Evolutionary conservation across 2,113 vertebrate genomes (phyloP).

Genomic region (Sminthopsis crassicaudata): DNA sequence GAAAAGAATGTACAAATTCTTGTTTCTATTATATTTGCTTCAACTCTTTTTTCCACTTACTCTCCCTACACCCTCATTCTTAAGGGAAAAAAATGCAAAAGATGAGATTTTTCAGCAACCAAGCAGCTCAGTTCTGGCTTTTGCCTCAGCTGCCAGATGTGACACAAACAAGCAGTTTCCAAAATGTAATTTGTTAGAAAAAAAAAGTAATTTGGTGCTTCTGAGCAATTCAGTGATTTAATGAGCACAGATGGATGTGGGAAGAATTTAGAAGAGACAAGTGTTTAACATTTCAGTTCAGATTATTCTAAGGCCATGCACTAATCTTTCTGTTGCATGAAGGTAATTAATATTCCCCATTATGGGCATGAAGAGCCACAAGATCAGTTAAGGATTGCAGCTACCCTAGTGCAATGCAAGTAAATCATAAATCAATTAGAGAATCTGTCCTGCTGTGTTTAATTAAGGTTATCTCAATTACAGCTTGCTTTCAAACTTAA

Average conservation of each 20-base stretch:
- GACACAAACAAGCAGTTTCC: conserved; percentile 80
- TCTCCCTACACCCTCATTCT: neutral
- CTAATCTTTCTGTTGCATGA: conserved; percentile 75
- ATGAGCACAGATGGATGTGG: conserved; percentile 82
- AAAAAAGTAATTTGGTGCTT: conserved; percentile 79
- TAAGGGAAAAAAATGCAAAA: conserved; percentile 4
- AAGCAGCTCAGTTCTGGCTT: conserved; percentile 48
- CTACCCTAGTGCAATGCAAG: conserved; percentile 63
- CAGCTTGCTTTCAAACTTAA: conserved; percentile 71
- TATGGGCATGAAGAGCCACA: conserved; percentile 71
- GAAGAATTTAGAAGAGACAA: conserved; percentile 78
- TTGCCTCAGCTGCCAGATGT: conserved; percentile 77
- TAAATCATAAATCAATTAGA: conserved; percentile 77
- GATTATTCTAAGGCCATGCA: conserved; percentile 78
- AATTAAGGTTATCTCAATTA: conserved; percentile 79
- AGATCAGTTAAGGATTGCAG: conserved; percentile 72
- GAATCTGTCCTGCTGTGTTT: conserved; percentile 72
- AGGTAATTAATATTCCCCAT: conserved; percentile 80
- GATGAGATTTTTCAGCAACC: conserved; percentile 18
- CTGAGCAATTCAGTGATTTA: conserved; percentile 81
- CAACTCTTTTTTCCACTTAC: neutral
- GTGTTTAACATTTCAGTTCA: conserved; percentile 77
- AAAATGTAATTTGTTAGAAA: conserved; percentile 79
- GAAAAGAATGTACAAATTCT: neutral
- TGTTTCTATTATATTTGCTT: neutral